phyloP scores from a whole-genome alignment of 1,140 invertebrate species.

The Proales similis region DNA sequence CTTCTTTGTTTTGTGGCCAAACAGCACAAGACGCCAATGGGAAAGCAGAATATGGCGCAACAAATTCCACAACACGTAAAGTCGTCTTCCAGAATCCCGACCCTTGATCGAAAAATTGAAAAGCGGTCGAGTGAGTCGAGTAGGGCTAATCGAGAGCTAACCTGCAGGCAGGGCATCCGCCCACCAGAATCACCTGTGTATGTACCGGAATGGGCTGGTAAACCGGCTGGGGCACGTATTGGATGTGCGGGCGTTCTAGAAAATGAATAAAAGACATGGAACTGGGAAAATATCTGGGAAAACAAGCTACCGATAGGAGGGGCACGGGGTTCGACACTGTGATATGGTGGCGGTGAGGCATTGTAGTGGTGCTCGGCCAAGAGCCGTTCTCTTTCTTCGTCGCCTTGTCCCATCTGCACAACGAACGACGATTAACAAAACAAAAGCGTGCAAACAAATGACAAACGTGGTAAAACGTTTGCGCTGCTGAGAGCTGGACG shows the following conservation, averaged over 20 bases:
- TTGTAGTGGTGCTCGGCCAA: too few species aligned
- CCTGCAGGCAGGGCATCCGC: slow-evolving; percentile 71
- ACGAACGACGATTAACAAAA: too few species aligned
- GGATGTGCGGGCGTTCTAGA: not conserved
- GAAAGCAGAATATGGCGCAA: slow-evolving; percentile 77
- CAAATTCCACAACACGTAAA: slow-evolving; percentile 67
- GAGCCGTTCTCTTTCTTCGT: too few species aligned
- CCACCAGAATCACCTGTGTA: slow-evolving; percentile 63
- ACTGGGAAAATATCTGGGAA: too few species aligned
- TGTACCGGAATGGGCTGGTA: slow-evolving; percentile 47
- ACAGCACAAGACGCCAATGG: slow-evolving; percentile 72
- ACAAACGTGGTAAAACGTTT: too few species aligned
- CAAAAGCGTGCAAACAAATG: too few species aligned
- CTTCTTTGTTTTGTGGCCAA: slow-evolving; percentile 67
- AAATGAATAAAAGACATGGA: too few species aligned
- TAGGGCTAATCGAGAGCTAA: slow-evolving; percentile 50
- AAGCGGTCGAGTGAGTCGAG: not conserved
- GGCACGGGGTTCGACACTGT: too few species aligned
- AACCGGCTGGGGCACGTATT: slow-evolving; percentile 1
- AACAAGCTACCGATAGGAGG: too few species aligned
- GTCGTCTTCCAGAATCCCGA: slow-evolving; percentile 74
- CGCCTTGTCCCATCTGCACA: too few species aligned
- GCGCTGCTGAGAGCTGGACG: too few species aligned
- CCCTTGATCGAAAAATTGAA: slow-evolving; percentile 48
- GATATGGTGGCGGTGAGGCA: too few species aligned